Evolutionary conservation across 2,797 vertebrate genomes (phyloP).

Genomic region (Lepus townsendii): DNA sequence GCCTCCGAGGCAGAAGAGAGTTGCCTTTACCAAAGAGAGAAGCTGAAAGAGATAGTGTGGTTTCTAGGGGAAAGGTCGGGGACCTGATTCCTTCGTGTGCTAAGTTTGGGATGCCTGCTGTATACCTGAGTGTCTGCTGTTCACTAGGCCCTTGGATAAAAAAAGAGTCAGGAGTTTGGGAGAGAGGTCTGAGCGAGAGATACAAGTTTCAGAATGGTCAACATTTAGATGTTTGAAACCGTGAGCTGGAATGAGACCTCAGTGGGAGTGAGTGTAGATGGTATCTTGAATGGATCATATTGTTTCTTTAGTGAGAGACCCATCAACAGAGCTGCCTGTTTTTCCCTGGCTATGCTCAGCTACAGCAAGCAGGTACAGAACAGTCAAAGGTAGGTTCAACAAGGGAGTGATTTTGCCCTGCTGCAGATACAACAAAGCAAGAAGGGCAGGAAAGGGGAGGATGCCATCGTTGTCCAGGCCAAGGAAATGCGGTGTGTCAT

Average conservation of each 20-base stretch:
- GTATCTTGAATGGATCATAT: background rate
- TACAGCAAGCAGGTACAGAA: background rate
- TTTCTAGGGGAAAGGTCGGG: background rate
- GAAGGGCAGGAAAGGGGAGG: background rate
- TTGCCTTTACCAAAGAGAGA: slow-evolving; percentile 16
- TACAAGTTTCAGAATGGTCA: background rate
- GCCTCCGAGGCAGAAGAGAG: background rate
- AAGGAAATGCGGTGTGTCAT: background rate
- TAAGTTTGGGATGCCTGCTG: background rate
- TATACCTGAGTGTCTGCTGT: background rate
- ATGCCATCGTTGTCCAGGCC: background rate
- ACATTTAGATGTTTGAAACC: background rate
- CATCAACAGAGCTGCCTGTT: background rate
- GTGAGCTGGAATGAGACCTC: background rate
- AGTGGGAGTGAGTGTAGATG: background rate
- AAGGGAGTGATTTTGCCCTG: background rate
- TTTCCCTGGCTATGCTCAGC: background rate
- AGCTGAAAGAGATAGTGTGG: background rate
- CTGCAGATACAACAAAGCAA: background rate
- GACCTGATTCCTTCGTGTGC: background rate
- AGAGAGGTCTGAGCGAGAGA: background rate
- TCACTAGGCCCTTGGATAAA: background rate
- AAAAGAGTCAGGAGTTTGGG: background rate
- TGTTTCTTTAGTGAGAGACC: background rate
- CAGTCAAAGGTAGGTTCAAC: background rate